phyloP scores from a whole-genome alignment of 2,797 vertebrate species.

The Vultur gryphus region DNA sequence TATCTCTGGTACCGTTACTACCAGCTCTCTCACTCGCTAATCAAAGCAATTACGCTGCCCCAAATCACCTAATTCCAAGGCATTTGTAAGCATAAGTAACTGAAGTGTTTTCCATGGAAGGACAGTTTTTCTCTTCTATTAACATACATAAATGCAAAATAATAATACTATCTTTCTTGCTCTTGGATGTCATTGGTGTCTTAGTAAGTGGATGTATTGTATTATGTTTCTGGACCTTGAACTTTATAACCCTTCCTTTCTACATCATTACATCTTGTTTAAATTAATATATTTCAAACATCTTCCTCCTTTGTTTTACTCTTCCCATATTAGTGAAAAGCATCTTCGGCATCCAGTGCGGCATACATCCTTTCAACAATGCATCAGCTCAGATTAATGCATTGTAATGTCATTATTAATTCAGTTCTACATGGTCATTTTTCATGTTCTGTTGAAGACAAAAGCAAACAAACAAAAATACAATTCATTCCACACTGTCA shows the following conservation, averaged over 20 bases:
- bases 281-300: slow-evolving; percentile 55
- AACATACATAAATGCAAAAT: slow-evolving; percentile 37
- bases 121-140: slow-evolving; percentile 14
- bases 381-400: slow-evolving; percentile 75
- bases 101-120: slow-evolving; percentile 24
- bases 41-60: background rate
- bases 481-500: slow-evolving; percentile 99
- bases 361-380: slow-evolving; percentile 62
- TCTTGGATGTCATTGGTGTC: slow-evolving; percentile 64
- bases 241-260: slow-evolving; percentile 62
- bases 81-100: slow-evolving; percentile 30
- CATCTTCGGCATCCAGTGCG: background rate
- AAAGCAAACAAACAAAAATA: slow-evolving; percentile 73
- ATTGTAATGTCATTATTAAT: slow-evolving; percentile 71
- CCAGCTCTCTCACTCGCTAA: background rate
- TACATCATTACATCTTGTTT: slow-evolving; percentile 60
- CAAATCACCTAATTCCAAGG: background rate
- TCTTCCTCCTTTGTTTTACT: slow-evolving; percentile 58
- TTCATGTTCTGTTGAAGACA: slow-evolving; percentile 86
- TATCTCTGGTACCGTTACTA: background rate
- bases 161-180: slow-evolving; percentile 66
- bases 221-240: slow-evolving; percentile 59
- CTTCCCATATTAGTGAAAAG: slow-evolving; percentile 27
- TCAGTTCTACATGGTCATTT: slow-evolving; percentile 83
- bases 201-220: slow-evolving; percentile 65